These are phyloP conservation scores for Acheta domesticus DNA, from an alignment of 2,888 invertebrate genomes.

Conservation along the genomic window DNA sequence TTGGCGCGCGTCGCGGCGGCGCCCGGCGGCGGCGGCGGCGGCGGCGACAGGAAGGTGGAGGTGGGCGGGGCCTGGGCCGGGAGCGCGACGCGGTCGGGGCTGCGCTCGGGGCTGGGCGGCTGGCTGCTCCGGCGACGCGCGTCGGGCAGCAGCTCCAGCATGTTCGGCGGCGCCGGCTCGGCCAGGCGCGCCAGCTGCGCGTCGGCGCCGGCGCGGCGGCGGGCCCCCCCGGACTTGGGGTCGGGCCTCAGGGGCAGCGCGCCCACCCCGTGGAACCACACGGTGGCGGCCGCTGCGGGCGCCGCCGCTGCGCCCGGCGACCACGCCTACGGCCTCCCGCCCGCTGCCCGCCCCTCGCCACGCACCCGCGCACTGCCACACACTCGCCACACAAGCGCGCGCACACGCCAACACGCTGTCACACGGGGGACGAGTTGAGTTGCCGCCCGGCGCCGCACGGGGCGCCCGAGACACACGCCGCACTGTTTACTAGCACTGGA, in stretches of 20 bases:
- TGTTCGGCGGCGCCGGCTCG: conserved; percentile 39
- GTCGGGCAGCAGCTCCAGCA: conserved; percentile 30
- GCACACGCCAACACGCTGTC: neutral
- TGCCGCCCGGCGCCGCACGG: neutral
- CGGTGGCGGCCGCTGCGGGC: conserved; percentile 34
- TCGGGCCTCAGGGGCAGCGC: conserved; percentile 41
- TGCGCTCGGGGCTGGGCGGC: conserved; percentile 43
- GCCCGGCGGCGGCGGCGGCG: conserved; percentile 9
- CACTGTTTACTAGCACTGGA: conserved; percentile 18
- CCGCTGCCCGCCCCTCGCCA: neutral
- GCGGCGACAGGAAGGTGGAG: conserved; percentile 22
- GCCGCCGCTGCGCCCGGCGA: conserved; percentile 21
- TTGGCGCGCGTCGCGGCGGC: neutral
- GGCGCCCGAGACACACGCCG: neutral
- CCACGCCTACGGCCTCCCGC: neutral
- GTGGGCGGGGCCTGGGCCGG: conserved; percentile 35
- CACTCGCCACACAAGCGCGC: neutral
- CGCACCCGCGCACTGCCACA: neutral
- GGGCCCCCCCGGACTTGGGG: conserved; percentile 27
- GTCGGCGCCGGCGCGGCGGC: conserved; percentile 30
- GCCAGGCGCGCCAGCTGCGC: conserved; percentile 36
- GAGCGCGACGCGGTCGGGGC: conserved; percentile 41
- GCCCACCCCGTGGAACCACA: conserved; percentile 43
- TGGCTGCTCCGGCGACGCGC: conserved; percentile 35
- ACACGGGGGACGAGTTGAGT: neutral